Evolutionary conservation across 2,113 vertebrate genomes (phyloP).

Genomic region (Protobothrops flavoviridis): DNA sequence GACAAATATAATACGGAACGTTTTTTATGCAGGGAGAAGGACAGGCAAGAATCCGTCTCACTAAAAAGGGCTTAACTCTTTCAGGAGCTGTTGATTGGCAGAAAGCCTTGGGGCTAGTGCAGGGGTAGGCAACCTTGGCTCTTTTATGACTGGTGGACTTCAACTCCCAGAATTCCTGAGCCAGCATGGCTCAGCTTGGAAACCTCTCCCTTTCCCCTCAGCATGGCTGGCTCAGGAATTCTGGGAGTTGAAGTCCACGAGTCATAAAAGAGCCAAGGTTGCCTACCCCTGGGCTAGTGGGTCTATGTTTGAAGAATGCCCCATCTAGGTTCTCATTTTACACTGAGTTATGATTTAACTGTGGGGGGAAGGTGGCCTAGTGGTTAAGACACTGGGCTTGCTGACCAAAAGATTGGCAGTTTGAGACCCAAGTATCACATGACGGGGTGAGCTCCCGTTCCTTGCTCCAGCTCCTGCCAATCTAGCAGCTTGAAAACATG

Average conservation of each 20-base stretch:
- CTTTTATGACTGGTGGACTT: too few relatives aligned
- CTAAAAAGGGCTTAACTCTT: neutral
- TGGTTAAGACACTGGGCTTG: neutral
- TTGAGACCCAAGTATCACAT: neutral
- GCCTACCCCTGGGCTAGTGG: neutral
- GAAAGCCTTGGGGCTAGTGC: neutral
- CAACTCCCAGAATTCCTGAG: too few relatives aligned
- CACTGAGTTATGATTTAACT: neutral
- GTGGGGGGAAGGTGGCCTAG: neutral
- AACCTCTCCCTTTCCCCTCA: too few relatives aligned
- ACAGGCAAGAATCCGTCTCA: constrained; percentile 4
- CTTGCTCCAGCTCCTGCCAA: neutral
- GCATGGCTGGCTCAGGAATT: too few relatives aligned
- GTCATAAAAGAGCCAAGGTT: too few relatives aligned
- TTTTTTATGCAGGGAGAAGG: neutral
- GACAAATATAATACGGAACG: constrained; percentile 21
- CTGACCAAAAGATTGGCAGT: neutral
- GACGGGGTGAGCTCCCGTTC: neutral
- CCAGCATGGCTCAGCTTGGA: too few relatives aligned
- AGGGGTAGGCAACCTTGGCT: too few relatives aligned
- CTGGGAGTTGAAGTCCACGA: too few relatives aligned
- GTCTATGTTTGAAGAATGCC: neutral
- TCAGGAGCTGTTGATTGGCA: neutral
- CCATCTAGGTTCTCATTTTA: neutral
- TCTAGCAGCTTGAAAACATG: too few relatives aligned